These are phyloP conservation scores for Julus scandinavius DNA, from an alignment of 2,888 invertebrate genomes.

Conservation along the genomic window DNA sequence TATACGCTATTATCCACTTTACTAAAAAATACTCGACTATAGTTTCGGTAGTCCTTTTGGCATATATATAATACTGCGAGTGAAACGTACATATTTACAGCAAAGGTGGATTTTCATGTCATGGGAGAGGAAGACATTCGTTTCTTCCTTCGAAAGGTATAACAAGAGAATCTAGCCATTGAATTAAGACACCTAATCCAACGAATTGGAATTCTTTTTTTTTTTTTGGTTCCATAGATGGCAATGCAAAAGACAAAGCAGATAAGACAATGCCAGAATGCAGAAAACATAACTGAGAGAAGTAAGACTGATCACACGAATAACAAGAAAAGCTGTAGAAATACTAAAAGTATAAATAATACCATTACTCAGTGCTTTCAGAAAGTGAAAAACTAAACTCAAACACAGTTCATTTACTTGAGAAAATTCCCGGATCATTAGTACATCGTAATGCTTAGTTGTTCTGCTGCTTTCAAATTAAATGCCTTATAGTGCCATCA, in stretches of 20 bases:
- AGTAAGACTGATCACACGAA: neutral
- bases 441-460: too few relatives aligned
- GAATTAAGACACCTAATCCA: neutral
- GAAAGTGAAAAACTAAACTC: too few relatives aligned
- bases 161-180: neutral
- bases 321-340: neutral
- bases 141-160: neutral
- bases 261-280: neutral
- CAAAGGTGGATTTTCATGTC: neutral
- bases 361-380: neutral
- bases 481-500: neutral
- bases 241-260: neutral
- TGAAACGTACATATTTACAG: slow-evolving; percentile 1
- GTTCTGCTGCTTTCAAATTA: neutral
- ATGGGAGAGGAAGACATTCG: neutral
- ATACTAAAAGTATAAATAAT: neutral
- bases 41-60: neutral
- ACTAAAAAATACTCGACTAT: neutral
- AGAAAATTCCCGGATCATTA: too few relatives aligned
- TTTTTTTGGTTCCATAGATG: neutral
- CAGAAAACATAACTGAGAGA: neutral
- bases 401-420: too few relatives aligned
- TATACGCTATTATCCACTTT: neutral
- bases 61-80: slow-evolving; percentile 1
- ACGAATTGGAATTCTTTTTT: neutral